Conservation (phyloP, 2,797 vertebrate species). For the Peromyscus eremicus region DNA sequence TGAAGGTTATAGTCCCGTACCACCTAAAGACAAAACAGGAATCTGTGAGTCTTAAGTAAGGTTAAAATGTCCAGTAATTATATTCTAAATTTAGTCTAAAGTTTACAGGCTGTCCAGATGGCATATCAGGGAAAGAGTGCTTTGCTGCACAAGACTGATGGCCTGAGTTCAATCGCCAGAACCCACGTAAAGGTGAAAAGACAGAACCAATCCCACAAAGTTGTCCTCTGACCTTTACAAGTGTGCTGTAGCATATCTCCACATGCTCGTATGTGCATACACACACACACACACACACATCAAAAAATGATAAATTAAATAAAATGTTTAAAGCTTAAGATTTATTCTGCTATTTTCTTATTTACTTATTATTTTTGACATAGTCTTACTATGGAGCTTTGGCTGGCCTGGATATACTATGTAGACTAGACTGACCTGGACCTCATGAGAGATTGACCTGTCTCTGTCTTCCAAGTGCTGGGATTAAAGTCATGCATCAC, state of each 20-base stretch:
- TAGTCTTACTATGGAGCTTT: background rate
- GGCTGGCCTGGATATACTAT: background rate
- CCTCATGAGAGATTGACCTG: background rate
- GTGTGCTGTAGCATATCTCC: background rate
- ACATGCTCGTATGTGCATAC: too few species aligned
- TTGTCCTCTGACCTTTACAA: background rate
- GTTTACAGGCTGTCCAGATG: background rate
- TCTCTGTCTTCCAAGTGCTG: background rate
- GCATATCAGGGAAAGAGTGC: background rate
- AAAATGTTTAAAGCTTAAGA: conserved; percentile 27
- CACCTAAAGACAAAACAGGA: conserved; percentile 89
- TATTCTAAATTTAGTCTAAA: conserved; percentile 50
- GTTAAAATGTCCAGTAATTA: conserved; percentile 56
- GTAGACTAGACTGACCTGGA: background rate
- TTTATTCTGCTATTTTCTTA: conserved; percentile 34
- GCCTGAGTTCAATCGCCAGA: background rate
- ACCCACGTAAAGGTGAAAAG: background rate
- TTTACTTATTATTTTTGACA: background rate
- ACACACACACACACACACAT: background rate
- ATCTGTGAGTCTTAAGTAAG: conserved; percentile 63
- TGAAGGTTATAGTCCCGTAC: conserved; percentile 98
- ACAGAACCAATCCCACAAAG: background rate
- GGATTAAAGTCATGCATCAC: background rate
- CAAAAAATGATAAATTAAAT: background rate
- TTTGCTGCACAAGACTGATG: background rate